Evolutionary conservation across 2,888 invertebrate species (phyloP).

Genomic region (Leptinotarsa juncta): DNA sequence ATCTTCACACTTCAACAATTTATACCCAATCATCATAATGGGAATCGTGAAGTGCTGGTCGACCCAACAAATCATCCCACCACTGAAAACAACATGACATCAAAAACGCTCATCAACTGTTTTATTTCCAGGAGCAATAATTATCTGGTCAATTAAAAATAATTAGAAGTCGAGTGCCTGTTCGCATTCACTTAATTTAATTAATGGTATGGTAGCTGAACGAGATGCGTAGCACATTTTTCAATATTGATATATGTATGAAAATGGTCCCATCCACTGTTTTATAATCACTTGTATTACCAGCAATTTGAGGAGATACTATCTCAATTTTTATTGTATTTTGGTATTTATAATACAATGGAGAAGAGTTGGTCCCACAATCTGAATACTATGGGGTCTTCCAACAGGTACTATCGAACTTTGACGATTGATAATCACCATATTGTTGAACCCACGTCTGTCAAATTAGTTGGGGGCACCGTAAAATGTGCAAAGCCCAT

Average conservation of each 20-base stretch:
- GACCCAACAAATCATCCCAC: conserved; percentile 21
- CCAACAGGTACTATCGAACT: too few species aligned
- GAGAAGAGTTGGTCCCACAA: too few species aligned
- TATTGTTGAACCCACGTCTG: too few species aligned
- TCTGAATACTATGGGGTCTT: too few species aligned
- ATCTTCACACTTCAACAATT: not conserved
- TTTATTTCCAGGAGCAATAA: conserved; percentile 11
- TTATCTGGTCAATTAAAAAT: conserved; percentile 23
- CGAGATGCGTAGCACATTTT: not conserved
- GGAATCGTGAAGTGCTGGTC: not conserved
- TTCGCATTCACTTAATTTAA: conserved; percentile 19
- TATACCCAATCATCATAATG: conserved; percentile 1
- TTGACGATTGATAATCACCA: too few species aligned
- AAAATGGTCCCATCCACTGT: not conserved
- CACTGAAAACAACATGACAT: not conserved
- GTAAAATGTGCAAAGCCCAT: too few species aligned
- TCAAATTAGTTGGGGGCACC: too few species aligned
- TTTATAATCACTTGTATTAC: too few species aligned
- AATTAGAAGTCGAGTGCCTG: conserved; percentile 22
- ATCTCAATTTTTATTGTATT: too few species aligned
- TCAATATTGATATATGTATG: not conserved
- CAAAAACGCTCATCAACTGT: not conserved
- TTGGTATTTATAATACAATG: too few species aligned
- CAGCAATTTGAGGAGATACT: too few species aligned
- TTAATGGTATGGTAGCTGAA: conserved; percentile 1